Evolutionary conservation across 2,797 vertebrate genomes (phyloP).

Genomic region (Pseudomugil gertrudae): DNA sequence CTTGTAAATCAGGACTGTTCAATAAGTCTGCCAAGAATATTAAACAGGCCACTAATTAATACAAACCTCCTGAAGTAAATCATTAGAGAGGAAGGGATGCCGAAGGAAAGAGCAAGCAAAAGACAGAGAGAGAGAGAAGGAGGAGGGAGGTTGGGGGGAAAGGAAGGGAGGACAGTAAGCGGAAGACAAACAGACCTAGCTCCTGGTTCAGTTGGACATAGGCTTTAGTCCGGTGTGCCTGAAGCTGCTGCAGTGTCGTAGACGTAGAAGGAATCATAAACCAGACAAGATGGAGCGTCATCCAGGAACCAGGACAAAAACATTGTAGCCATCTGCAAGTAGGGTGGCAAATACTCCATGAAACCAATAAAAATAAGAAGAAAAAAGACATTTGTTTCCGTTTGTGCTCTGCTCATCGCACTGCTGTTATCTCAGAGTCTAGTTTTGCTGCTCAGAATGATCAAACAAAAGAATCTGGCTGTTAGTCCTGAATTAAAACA

Average conservation of each 20-base stretch:
- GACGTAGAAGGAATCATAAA: constrained; percentile 49
- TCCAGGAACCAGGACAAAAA: constrained; percentile 68
- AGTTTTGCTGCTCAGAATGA: constrained; percentile 53
- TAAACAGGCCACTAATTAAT: constrained; percentile 77
- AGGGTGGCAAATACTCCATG: constrained; percentile 68
- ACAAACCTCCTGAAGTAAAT: constrained; percentile 71
- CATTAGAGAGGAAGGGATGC: constrained; percentile 70
- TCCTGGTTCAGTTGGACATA: constrained; percentile 66
- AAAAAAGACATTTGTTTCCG: constrained; percentile 56
- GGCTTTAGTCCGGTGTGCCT: constrained; percentile 63
- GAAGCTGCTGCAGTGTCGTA: constrained; percentile 49
- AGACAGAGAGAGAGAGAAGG: constrained; percentile 53
- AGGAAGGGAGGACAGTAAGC: constrained; percentile 66
- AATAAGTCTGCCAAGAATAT: constrained; percentile 54
- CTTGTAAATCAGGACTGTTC: constrained; percentile 21
- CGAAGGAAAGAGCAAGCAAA: constrained; percentile 49
- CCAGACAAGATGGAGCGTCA: constrained; percentile 75
- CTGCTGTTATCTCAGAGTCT: constrained; percentile 50
- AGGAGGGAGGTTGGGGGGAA: constrained; percentile 67
- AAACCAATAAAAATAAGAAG: constrained; percentile 65
- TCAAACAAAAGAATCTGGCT: constrained; percentile 59
- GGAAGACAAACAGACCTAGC: constrained; percentile 76
- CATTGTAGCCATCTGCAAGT: constrained; percentile 56
- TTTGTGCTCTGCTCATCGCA: constrained; percentile 56
- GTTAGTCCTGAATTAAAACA: constrained; percentile 73